Percentiles rank a stretch among this genome's conserved stretches.
These are phyloP conservation scores for Eugnorisma glareosa DNA, from an alignment of 2,888 invertebrate species.

Conservation along the genomic window DNA sequence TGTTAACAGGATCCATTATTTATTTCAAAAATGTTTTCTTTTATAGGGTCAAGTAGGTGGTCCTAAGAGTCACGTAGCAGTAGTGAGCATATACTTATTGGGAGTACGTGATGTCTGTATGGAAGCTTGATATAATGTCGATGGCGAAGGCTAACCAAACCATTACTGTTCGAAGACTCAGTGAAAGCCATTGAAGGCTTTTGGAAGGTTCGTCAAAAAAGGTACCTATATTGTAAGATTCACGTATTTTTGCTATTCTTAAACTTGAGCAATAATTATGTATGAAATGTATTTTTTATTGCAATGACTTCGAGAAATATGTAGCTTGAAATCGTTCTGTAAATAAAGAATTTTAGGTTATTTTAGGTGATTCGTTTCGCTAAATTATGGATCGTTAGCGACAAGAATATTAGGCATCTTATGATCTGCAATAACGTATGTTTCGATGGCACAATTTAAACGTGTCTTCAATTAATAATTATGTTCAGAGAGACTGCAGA, in stretches of 20 bases:
- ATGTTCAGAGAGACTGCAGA: neutral
- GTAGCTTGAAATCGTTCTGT: neutral
- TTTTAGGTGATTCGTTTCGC: constrained; percentile 17
- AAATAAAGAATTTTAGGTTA: neutral
- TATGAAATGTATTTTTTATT: neutral
- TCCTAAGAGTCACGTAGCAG: constrained; percentile 31
- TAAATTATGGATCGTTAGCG: constrained; percentile 14
- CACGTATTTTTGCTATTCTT: constrained; percentile 8
- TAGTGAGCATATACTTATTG: constrained; percentile 10
- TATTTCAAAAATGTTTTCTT: constrained; percentile 18
- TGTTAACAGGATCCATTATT: constrained; percentile 5
- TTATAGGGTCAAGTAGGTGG: neutral
- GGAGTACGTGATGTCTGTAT: constrained; percentile 41
- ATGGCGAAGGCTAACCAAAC: constrained; percentile 22
- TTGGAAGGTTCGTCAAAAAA: constrained; percentile 19
- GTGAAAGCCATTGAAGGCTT: constrained; percentile 44
- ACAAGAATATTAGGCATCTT: constrained; percentile 18
- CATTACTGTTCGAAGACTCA: constrained; percentile 32
- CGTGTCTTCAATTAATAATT: neutral
- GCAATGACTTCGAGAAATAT: neutral
- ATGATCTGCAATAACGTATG: neutral
- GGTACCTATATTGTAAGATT: constrained; percentile 12
- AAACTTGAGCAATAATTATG: neutral
- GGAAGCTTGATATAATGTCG: constrained; percentile 17
- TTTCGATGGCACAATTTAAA: neutral